A percentile compares a stretch with the other conserved stretches of the same genome.
Conservation (phyloP, 2,797 vertebrate genomes). For the Squalus acanthias region DNA sequence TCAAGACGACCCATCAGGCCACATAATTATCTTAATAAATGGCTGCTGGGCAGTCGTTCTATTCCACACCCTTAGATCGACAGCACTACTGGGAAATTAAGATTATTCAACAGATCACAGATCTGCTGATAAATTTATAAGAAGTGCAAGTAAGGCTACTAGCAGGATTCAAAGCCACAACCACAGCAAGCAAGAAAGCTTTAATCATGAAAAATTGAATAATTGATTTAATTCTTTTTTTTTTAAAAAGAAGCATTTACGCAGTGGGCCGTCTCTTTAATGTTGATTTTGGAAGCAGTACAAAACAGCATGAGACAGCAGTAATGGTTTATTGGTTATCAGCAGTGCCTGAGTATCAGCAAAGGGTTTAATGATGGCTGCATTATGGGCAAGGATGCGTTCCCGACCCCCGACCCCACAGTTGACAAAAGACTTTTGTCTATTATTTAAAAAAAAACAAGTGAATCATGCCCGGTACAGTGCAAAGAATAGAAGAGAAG, state of each 20-base stretch:
- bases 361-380: background rate
- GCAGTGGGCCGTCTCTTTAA: background rate
- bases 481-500: background rate
- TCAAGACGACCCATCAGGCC: background rate
- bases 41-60: background rate
- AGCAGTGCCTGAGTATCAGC: background rate
- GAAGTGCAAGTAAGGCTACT: too few species aligned
- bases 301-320: background rate
- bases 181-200: background rate
- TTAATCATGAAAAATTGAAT: background rate
- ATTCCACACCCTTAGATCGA: background rate
- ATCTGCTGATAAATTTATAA: background rate
- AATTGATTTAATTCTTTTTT: background rate
- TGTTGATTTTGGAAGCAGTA: background rate
- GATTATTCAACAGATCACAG: background rate
- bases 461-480: background rate
- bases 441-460: background rate
- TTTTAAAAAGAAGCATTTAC: background rate
- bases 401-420: background rate
- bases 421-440: background rate
- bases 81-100: background rate
- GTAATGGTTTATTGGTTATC: background rate
- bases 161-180: background rate
- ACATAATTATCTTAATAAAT: background rate
- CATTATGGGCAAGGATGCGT: background rate